A percentile compares a stretch with the other conserved stretches of the same genome.
Conservation (phyloP, 1,140 invertebrate genomes). For the Heliothis virescens region DNA sequence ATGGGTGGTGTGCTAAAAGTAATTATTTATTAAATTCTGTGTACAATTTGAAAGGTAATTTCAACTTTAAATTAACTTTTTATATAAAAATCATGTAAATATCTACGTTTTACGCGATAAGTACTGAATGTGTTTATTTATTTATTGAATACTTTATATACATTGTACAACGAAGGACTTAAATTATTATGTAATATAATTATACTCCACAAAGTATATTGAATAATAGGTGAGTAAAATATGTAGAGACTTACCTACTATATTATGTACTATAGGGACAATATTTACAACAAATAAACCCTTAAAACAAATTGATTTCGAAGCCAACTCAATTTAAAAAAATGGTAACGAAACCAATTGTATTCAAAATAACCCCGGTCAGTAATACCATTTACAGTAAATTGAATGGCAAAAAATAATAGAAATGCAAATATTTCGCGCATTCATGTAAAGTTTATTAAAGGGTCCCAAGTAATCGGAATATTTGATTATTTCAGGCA, state of each 20-base stretch:
- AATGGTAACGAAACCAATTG: slow-evolving; percentile 19
- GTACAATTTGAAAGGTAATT: not conserved
- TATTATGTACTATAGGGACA: no score
- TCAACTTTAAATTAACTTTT: not conserved
- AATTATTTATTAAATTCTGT: no score
- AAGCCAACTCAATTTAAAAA: not conserved
- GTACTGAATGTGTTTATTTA: no score
- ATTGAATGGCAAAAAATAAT: slow-evolving; percentile 17
- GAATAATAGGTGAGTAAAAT: no score
- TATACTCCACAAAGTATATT: no score
- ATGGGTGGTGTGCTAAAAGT: no score
- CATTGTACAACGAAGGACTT: no score
- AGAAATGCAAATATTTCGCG: slow-evolving; percentile 26
- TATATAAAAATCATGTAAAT: no score
- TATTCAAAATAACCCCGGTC: slow-evolving; percentile 1
- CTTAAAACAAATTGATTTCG: not conserved
- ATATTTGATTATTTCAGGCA: not conserved
- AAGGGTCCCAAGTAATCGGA: slow-evolving; percentile 5
- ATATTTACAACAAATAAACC: not conserved
- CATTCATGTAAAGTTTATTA: not conserved
- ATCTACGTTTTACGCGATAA: no score
- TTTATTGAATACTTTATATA: no score
- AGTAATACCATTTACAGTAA: not conserved
- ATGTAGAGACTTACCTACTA: no score
- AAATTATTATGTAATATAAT: no score